A percentile compares a stretch with the other conserved stretches of the same genome.
Conservation (phyloP, 1,140 invertebrate genomes). For the Ridgeia piscesae region DNA sequence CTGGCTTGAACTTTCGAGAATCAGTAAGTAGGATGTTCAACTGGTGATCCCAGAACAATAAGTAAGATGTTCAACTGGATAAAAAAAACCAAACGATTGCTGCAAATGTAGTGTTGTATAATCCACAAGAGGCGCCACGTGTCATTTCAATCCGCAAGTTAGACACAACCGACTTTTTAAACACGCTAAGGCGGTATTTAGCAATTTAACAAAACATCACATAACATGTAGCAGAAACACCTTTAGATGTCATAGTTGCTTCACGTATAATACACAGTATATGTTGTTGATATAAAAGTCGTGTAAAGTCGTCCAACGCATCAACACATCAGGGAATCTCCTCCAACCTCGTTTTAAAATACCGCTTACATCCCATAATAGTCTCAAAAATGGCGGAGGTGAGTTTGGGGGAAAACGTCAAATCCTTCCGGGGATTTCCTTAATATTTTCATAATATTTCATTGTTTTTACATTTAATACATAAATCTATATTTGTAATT, state of each 20-base stretch:
- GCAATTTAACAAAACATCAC: background rate
- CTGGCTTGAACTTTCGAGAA: no score
- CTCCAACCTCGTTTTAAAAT: constrained; percentile 46
- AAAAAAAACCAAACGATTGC: no score
- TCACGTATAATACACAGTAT: background rate
- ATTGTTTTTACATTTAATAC: background rate
- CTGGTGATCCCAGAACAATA: no score
- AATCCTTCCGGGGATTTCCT: constrained; percentile 32
- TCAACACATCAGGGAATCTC: constrained; percentile 24
- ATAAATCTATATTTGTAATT: background rate
- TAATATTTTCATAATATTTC: background rate
- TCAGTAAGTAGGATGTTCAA: no score
- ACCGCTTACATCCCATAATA: constrained; percentile 46
- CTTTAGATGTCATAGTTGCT: background rate
- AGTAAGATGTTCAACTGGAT: no score
- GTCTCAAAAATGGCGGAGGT: constrained; percentile 52
- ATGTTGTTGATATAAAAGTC: background rate
- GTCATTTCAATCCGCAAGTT: background rate
- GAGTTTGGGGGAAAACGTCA: constrained; percentile 31
- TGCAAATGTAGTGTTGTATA: background rate
- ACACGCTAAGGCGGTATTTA: background rate
- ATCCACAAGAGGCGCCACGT: background rate
- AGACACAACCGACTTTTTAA: background rate
- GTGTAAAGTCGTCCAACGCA: background rate
- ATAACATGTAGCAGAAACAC: background rate